These are phyloP conservation scores for Microctenopoma steveboyesi DNA, from an alignment of 2,797 vertebrate species.

Conservation along the genomic window DNA sequence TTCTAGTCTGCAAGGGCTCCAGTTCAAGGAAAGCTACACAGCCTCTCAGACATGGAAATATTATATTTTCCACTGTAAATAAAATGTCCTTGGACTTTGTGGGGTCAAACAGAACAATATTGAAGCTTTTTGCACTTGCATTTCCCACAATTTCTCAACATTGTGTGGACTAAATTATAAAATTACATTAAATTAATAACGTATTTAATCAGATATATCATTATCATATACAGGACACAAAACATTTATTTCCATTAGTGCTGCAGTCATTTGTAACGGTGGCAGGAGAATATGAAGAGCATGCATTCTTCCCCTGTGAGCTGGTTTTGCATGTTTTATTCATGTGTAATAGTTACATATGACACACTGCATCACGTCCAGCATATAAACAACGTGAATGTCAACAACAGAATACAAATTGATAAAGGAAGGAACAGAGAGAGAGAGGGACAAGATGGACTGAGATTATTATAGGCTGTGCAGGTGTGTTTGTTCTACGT, in stretches of 20 bases:
- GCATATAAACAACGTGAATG: slow-evolving; percentile 39
- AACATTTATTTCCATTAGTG: slow-evolving; percentile 1
- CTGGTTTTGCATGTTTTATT: slow-evolving; percentile 65
- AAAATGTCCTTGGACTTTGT: too few species aligned
- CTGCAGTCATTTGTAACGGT: slow-evolving; percentile 11
- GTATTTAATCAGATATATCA: too few species aligned
- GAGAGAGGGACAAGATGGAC: slow-evolving; percentile 42
- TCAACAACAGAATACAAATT: slow-evolving; percentile 70
- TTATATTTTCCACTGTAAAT: too few species aligned
- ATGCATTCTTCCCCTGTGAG: not conserved
- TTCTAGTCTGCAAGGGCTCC: not conserved
- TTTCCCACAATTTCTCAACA: too few species aligned
- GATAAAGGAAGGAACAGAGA: slow-evolving; percentile 14
- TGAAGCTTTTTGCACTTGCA: too few species aligned
- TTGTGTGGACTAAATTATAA: too few species aligned
- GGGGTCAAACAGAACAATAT: too few species aligned
- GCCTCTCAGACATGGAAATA: too few species aligned
- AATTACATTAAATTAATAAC: too few species aligned
- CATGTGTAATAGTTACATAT: slow-evolving; percentile 44
- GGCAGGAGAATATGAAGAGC: slow-evolving; percentile 3
- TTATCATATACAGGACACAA: slow-evolving; percentile 7
- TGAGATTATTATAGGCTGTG: slow-evolving; percentile 62
- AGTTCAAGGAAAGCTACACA: too few species aligned
- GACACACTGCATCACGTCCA: slow-evolving; percentile 45
- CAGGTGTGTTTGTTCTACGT: slow-evolving; percentile 10